Evolutionary conservation across 1,140 invertebrate species (phyloP).

Genomic region (Heliothis virescens): DNA sequence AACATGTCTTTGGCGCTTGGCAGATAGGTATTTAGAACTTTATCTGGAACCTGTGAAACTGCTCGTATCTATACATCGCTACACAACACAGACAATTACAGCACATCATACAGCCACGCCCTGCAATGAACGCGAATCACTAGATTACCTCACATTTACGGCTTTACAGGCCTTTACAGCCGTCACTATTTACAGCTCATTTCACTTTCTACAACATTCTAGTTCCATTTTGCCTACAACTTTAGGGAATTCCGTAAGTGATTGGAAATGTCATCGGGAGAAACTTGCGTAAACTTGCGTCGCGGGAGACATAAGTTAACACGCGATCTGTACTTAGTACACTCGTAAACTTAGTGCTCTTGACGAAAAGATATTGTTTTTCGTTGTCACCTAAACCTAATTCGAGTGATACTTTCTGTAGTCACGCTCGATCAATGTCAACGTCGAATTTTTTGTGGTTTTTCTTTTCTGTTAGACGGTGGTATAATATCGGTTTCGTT

Average conservation of each 20-base stretch:
- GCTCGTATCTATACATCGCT: background rate
- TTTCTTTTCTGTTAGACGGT: background rate
- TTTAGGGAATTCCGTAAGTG: constrained; percentile 23
- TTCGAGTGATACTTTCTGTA: constrained; percentile 2
- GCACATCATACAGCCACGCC: background rate
- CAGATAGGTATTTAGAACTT: too few species aligned
- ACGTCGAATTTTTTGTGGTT: background rate
- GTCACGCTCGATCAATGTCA: constrained; percentile 29
- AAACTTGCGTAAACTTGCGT: background rate
- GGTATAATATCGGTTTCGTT: background rate
- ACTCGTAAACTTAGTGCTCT: background rate
- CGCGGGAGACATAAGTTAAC: background rate
- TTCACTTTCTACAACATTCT: constrained; percentile 4
- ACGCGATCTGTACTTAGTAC: constrained; percentile 12
- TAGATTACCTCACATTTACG: constrained; percentile 15
- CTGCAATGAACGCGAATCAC: constrained; percentile 10
- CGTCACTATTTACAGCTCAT: constrained; percentile 6
- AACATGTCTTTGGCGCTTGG: too few species aligned
- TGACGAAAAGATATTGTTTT: background rate
- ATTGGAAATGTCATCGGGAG: constrained; percentile 31
- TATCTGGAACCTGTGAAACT: too few species aligned
- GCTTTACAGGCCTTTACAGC: constrained; percentile 4
- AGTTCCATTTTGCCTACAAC: background rate
- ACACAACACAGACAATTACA: constrained; percentile 8
- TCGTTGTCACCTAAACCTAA: constrained; percentile 1